Percentiles rank a stretch among this genome's conserved stretches.
Evolutionary conservation across 35 echinoderm and acorn worm genomes (phyloP).

Genomic region (Antedon bifida): DNA sequence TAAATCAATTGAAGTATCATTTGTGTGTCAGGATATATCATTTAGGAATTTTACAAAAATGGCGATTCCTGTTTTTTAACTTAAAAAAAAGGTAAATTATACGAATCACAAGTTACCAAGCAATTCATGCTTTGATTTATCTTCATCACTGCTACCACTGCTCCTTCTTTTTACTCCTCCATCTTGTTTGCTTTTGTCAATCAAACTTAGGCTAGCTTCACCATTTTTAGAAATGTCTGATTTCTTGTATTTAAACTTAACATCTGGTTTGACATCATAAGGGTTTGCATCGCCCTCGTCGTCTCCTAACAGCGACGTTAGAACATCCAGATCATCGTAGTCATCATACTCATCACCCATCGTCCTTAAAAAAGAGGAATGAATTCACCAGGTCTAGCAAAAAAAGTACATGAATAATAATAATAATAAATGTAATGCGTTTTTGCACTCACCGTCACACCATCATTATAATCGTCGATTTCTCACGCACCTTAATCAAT

Average conservation of each 20-base stretch:
- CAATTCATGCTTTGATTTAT: not conserved
- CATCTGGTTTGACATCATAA: not conserved
- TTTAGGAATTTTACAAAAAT: too few species aligned
- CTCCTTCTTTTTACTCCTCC: not conserved
- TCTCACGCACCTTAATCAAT: too few species aligned
- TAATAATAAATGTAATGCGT: too few species aligned
- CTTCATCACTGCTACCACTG: not conserved
- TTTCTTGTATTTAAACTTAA: not conserved
- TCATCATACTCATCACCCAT: not conserved
- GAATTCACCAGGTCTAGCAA: too few species aligned
- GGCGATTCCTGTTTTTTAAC: too few species aligned
- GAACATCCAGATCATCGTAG: not conserved
- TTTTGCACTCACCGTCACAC: too few species aligned
- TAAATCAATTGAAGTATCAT: too few species aligned
- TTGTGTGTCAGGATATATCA: too few species aligned
- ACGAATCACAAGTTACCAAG: not conserved
- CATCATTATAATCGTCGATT: too few species aligned
- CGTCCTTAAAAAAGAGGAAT: not conserved
- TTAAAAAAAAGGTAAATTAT: too few species aligned
- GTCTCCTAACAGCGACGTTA: not conserved
- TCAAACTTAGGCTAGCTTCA: not conserved
- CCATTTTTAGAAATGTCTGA: not conserved
- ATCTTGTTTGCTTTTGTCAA: not conserved
- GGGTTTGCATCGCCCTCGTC: not conserved
- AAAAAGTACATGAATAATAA: too few species aligned